Conservation (phyloP, 2,113 vertebrate species). For the Neogobius melanostomus region DNA sequence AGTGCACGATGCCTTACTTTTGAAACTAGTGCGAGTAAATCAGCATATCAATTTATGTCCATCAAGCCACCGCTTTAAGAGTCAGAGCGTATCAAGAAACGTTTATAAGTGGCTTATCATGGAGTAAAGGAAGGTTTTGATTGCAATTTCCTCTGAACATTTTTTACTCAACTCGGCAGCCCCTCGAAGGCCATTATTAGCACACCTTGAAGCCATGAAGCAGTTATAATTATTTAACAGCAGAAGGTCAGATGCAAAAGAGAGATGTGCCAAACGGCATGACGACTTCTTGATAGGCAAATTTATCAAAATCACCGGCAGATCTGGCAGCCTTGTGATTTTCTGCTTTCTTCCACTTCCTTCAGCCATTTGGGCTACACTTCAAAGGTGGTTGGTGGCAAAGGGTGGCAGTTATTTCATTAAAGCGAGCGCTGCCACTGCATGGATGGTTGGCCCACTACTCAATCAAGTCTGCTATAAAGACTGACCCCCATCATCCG, state of each 20-base stretch:
- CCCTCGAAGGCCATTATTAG: constrained; percentile 45
- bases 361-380: constrained; percentile 43
- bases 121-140: constrained; percentile 14
- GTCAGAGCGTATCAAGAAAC: neutral
- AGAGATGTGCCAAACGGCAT: constrained; percentile 59
- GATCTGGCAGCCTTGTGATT: constrained; percentile 57
- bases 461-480: constrained; percentile 60
- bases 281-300: constrained; percentile 71
- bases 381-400: constrained; percentile 41
- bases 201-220: constrained; percentile 61
- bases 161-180: constrained; percentile 23
- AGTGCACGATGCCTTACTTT: neutral
- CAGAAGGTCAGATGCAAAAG: constrained; percentile 74
- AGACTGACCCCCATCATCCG: constrained; percentile 50
- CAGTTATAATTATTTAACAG: constrained; percentile 67
- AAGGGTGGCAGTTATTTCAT: constrained; percentile 52
- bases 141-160: constrained; percentile 22
- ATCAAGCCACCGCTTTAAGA: neutral
- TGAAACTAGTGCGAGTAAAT: neutral
- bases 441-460: constrained; percentile 54
- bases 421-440: constrained; percentile 52
- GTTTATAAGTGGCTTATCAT: neutral
- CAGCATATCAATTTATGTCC: neutral
- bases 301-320: constrained; percentile 68
- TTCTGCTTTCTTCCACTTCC: constrained; percentile 54